Evolutionary conservation across 2,113 vertebrate species (phyloP), one percentile per base, ranked within the genome.

Genomic region (Lonchura striata): DNA sequence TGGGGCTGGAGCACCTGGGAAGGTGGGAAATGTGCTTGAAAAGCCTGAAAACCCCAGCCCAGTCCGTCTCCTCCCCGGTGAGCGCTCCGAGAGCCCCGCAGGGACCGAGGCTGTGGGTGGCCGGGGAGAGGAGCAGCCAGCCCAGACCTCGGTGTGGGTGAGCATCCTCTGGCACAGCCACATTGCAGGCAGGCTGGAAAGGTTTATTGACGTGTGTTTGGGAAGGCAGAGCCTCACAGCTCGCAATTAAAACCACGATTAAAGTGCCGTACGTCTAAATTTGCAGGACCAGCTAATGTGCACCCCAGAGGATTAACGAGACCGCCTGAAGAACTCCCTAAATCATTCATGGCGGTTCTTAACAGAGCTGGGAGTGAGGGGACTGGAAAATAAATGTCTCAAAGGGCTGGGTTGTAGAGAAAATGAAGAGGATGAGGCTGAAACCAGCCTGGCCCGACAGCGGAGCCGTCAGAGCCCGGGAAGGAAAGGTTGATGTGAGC

Each of bases 231-330:
- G 69, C 41, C 5, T 63, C 64, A 2, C 64, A 2, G 80, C 80
- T 82, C 9, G 7, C 95, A 92, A 94, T 97, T 95, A 94, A 95
- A 96, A 15, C 92, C 4, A 2, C 56, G 23, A 93, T 95, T 93
- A 88, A 94, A 95, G 88, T 1, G 76, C 88, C 50, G 70, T 72
- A 85, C 9, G 12, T 88, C 95, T 96, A 78, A 90, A 94, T 96
- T 86, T 90, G 92, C 91, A 75, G 86, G 95, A 41, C 63, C 63
- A 2, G 87, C 72, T 91, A 59, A 88, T 41, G 90, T 30, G 76
- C 92, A 33, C 92, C 88, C 90, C 1, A 7, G 95, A 86, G 94
- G 31, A 91, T 94, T 88, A 86, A 92, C 7, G 13, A 86, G 86
- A 16, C 71, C 0, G 14, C 75, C 21, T 72, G 75, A 74, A 92